Conservation (phyloP, 1,140 invertebrate species). For the Scaptomyza graminum region DNA sequence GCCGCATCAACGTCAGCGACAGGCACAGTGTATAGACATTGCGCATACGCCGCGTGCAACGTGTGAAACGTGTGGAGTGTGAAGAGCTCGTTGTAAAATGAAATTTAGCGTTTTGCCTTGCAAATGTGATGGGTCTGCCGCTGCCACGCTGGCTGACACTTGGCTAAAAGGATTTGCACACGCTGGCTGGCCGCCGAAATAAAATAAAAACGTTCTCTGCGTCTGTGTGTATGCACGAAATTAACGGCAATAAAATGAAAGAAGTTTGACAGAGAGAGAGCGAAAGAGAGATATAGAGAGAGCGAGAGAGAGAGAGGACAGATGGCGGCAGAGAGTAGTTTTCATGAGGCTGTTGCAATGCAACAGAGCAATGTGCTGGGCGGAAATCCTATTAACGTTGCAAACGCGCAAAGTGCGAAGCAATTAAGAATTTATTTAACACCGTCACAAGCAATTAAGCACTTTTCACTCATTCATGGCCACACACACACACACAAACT, state of each 20-base stretch:
- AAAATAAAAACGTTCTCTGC: constrained; percentile 13
- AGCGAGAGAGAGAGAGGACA: neutral
- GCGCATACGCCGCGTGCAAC: constrained; percentile 47
- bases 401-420: constrained; percentile 83
- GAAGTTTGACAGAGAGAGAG: constrained; percentile 60
- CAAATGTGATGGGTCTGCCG: constrained; percentile 68
- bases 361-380: constrained; percentile 29
- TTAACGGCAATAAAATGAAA: constrained; percentile 79
- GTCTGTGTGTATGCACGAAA: constrained; percentile 49
- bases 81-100: constrained; percentile 59
- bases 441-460: constrained; percentile 84
- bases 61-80: neutral
- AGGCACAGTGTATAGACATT: constrained; percentile 21
- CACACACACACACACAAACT: constrained; percentile 16
- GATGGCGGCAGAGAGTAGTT: neutral
- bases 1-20: constrained; percentile 38
- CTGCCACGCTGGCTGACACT: constrained; percentile 55
- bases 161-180: constrained; percentile 78
- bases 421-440: constrained; percentile 84
- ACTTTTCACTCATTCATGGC: constrained; percentile 82
- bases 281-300: neutral
- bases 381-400: constrained; percentile 82
- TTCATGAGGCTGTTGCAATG: neutral
- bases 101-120: constrained; percentile 82
- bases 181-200: constrained; percentile 60